Evolutionary conservation across 2,888 invertebrate species (phyloP), one percentile per base, ranked within the genome.

Genomic region (Muschampia staudingeri): DNA sequence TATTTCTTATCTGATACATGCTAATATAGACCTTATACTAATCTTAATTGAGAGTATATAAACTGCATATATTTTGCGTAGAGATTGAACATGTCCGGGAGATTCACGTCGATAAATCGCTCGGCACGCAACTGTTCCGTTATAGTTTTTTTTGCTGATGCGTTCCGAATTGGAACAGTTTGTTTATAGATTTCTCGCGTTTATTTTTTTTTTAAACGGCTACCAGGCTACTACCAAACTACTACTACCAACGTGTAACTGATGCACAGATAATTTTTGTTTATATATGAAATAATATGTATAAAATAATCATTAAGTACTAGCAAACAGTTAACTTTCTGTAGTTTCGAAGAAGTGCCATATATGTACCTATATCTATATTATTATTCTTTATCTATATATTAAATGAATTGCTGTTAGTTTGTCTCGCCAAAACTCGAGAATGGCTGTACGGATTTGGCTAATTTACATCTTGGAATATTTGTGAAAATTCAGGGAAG

Each of bases 91-190:
- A 73, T 87, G 86, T 95, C 96, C 96, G 94, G 96, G 96, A 94
- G 94, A 94, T 94, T 78, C 95, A 94, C 94, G 89, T 92, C 93
- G 92, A 94, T 95, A 95, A 95, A 88, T 95, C 94, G 94, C 94
- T 94, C 94, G 92, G 82, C 92, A 93, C 93, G 93, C 92, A 91
- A 88, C 84, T 86, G 80, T 88, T 94, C 89, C 91, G 91, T 88
- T 91, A 90, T 87, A 87, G 82, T 91, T 91, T 91, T 91, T 91
- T 90, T 91, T 25, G 84, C 83, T 84, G 83, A 83, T 80, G 82
- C 87, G 77, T 88, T 88, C 84, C 83, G 83, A 88, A 88, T 86
- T 82, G 85, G 85, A 86, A 73, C 76, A 81, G 76, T 85, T 83
- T 80, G 86, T 87, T 88, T 89, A 76, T 25, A 44, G 76, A 71